These are phyloP conservation scores for Nylanderia fulva DNA, from an alignment of 1,140 invertebrate genomes.

Conservation along the genomic window DNA sequence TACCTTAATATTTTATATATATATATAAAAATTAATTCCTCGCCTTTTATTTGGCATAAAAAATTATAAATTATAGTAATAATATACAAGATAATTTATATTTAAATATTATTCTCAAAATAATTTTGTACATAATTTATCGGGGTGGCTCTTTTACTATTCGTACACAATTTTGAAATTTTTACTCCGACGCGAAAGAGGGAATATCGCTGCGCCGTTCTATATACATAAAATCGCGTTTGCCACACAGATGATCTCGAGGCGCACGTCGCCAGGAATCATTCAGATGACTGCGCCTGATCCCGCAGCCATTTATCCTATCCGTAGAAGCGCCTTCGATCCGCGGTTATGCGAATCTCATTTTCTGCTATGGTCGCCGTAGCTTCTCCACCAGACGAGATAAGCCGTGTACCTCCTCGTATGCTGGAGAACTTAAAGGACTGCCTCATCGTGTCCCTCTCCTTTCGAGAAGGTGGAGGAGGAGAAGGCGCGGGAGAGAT, in stretches of 20 bases:
- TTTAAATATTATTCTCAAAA: not conserved
- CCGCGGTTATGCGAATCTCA: constrained; percentile 72
- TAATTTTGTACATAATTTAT: not conserved
- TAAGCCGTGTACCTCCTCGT: constrained; percentile 69
- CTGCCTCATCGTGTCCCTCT: constrained; percentile 57
- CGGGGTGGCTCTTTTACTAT: not conserved
- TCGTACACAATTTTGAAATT: not conserved
- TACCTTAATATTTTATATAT: too few relatives aligned
- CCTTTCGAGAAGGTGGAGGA: too few relatives aligned
- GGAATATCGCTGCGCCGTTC: not conserved
- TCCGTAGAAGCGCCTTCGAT: constrained; percentile 64
- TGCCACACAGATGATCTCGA: constrained; percentile 13
- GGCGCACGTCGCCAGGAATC: constrained; percentile 51
- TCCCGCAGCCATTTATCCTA: constrained; percentile 49
- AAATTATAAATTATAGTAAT: too few relatives aligned
- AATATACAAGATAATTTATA: too few relatives aligned
- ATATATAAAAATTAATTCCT: too few relatives aligned
- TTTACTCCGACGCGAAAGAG: not conserved
- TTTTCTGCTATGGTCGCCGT: constrained; percentile 72
- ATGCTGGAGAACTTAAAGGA: constrained; percentile 69
- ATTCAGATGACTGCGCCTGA: constrained; percentile 53
- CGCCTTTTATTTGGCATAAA: too few relatives aligned
- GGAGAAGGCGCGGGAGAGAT: constrained; percentile 47
- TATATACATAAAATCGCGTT: constrained; percentile 27
- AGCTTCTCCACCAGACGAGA: constrained; percentile 70